phyloP scores from a whole-genome alignment of 2,888 invertebrate genomes.

The Nyleta sp. region DNA sequence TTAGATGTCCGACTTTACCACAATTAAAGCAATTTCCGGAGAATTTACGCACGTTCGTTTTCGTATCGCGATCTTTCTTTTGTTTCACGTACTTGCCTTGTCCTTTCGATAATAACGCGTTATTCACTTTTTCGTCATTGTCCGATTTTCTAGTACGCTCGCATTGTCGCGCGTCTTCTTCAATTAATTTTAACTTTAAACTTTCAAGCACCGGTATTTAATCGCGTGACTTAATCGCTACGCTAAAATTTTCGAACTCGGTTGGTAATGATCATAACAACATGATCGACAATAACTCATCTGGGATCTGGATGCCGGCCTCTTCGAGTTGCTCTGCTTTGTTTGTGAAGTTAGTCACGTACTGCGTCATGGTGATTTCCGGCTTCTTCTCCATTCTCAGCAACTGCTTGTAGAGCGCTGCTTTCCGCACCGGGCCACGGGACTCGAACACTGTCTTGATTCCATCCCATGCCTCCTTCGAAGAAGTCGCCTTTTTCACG shows the following conservation, averaged over 20 bases:
- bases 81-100: neutral
- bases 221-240: conserved; percentile 17
- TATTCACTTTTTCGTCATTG: conserved; percentile 1
- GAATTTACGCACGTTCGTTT: conserved; percentile 19
- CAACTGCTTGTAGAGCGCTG: neutral
- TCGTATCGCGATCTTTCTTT: conserved; percentile 6
- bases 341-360: conserved; percentile 50
- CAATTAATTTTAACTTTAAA: conserved; percentile 51
- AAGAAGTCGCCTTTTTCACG: conserved; percentile 18
- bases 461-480: conserved; percentile 35
- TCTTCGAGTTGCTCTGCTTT: conserved; percentile 45
- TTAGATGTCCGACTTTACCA: conserved; percentile 6
- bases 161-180: conserved; percentile 52
- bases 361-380: conserved; percentile 50
- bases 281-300: conserved; percentile 54
- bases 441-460: conserved; percentile 54
- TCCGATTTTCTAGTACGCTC: conserved; percentile 6
- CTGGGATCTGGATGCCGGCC: conserved; percentile 64
- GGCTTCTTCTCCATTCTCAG: neutral
- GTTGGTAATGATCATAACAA: conserved; percentile 11
- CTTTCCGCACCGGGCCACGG: conserved; percentile 65
- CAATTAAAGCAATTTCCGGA: conserved; percentile 13
- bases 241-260: conserved; percentile 14
- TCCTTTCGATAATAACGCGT: conserved; percentile 3
- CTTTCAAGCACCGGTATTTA: conserved; percentile 5